These are phyloP conservation scores for Danio kyathit DNA, from an alignment of 2,797 vertebrate species.

Conservation along the genomic window DNA sequence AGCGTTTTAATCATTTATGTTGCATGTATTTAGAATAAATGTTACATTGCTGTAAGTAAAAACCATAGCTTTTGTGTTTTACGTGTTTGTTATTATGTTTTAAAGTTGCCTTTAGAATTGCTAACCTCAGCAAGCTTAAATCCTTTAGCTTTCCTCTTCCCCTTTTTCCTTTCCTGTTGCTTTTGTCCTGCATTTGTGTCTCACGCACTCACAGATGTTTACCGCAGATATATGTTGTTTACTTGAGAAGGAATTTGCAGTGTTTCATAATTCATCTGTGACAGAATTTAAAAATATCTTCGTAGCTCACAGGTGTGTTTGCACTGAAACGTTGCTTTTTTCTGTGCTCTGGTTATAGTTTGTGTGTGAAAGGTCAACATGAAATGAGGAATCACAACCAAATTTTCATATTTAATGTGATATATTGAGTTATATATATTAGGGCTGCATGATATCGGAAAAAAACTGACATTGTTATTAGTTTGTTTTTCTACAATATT, in stretches of 20 bases:
- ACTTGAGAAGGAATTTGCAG: slow-evolving; percentile 6
- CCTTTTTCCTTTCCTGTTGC: neutral
- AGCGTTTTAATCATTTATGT: neutral
- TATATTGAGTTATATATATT: no score
- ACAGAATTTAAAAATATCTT: slow-evolving; percentile 7
- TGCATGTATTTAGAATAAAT: neutral
- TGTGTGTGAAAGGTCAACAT: neutral
- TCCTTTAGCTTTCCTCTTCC: slow-evolving; percentile 15
- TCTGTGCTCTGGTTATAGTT: slow-evolving; percentile 2
- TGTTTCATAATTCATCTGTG: slow-evolving; percentile 23
- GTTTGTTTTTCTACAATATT: no score
- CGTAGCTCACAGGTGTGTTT: slow-evolving; percentile 15
- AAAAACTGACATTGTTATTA: no score
- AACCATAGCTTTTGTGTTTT: neutral
- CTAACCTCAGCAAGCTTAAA: slow-evolving; percentile 14
- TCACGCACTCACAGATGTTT: slow-evolving; percentile 11
- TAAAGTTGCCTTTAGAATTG: neutral
- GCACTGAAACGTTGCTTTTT: slow-evolving; percentile 28
- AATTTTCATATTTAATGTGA: neutral
- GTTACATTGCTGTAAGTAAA: neutral
- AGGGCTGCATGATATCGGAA: no score
- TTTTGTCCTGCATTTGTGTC: slow-evolving; percentile 22
- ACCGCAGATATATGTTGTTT: slow-evolving; percentile 7
- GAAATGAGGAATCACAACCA: slow-evolving; percentile 13
- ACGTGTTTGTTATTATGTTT: slow-evolving; percentile 8